Evolutionary conservation across 2,797 vertebrate genomes (phyloP).

Genomic region (Micromesistius poutassou): DNA sequence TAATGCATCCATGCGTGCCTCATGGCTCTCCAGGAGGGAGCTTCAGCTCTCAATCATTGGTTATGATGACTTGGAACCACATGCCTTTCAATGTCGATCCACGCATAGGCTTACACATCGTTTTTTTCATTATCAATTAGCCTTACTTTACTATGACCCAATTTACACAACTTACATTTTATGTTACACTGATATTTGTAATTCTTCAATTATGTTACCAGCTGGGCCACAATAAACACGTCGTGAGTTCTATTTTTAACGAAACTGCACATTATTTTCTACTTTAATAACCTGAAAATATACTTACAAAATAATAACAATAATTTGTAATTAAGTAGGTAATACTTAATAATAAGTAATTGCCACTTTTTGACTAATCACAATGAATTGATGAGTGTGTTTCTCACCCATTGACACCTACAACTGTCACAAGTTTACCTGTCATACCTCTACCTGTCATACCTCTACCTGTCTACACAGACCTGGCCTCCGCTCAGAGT

Average conservation of each 20-base stretch:
- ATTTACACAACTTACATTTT: background rate
- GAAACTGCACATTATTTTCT: too few relatives aligned
- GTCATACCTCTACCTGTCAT: background rate
- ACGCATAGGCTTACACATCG: background rate
- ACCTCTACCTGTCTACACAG: background rate
- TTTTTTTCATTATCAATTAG: background rate
- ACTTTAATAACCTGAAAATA: too few relatives aligned
- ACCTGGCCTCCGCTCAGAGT: background rate
- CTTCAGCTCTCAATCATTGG: background rate
- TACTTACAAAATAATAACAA: too few relatives aligned
- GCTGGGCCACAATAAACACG: too few relatives aligned
- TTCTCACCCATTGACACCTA: too few relatives aligned
- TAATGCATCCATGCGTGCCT: slow-evolving; percentile 36
- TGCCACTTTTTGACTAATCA: too few relatives aligned
- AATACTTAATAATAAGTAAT: too few relatives aligned
- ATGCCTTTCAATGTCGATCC: background rate
- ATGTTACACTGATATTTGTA: background rate
- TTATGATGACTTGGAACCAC: background rate
- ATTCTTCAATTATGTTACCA: too few relatives aligned
- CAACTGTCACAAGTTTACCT: background rate
- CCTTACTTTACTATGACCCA: background rate
- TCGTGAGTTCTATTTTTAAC: too few relatives aligned
- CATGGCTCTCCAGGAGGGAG: slow-evolving; percentile 34
- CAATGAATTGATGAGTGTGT: too few relatives aligned
- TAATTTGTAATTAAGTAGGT: too few relatives aligned